Conservation (phyloP, 2,113 vertebrate species). For the Leiothrix lutea region DNA sequence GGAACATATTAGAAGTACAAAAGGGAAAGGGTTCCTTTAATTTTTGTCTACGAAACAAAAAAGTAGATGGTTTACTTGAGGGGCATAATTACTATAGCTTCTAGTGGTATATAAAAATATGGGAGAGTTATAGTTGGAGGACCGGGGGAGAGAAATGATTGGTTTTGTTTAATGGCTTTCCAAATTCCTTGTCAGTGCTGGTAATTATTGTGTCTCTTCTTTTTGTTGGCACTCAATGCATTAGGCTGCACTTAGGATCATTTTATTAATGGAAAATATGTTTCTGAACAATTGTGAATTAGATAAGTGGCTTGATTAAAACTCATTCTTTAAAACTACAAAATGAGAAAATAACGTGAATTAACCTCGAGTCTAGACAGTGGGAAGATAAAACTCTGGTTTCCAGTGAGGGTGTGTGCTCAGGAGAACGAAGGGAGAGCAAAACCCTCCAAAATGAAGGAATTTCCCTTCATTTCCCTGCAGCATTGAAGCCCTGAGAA, state of each 20-base stretch:
- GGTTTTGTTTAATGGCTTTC: background rate
- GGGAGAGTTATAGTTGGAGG: background rate
- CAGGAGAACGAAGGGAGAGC: background rate
- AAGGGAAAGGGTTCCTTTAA: background rate
- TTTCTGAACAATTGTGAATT: constrained; percentile 31
- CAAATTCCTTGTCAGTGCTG: background rate
- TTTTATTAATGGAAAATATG: constrained; percentile 53
- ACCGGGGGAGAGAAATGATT: background rate
- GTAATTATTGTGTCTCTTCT: constrained; percentile 22
- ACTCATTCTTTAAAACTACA: background rate
- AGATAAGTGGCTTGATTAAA: constrained; percentile 44
- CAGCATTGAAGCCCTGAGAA: background rate
- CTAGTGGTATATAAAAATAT: background rate
- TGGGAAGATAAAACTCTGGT: background rate
- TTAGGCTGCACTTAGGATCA: constrained; percentile 6
- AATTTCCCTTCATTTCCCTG: background rate
- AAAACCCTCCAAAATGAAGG: background rate
- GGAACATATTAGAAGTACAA: background rate
- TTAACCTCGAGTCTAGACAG: background rate
- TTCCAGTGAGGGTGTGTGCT: background rate
- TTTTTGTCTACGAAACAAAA: background rate
- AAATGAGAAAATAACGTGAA: constrained; percentile 14
- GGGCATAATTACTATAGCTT: background rate
- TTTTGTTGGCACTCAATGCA: background rate
- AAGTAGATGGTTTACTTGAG: background rate